Evolutionary conservation across 2,113 vertebrate species (phyloP).

Genomic region (Oncorhynchus masou): DNA sequence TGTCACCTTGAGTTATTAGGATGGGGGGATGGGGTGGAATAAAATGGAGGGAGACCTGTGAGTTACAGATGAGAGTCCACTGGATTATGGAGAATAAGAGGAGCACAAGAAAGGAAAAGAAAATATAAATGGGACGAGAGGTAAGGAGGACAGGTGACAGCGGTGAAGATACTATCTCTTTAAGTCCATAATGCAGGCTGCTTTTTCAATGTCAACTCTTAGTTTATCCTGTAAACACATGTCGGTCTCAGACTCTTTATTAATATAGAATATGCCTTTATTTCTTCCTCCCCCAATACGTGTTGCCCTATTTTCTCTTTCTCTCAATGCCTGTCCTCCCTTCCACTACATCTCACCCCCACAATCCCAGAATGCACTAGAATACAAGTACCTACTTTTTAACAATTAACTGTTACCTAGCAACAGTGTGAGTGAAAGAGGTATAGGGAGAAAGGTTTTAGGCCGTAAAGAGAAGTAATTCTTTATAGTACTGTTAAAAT

Average conservation of each 20-base stretch:
- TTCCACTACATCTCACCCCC: slow-evolving; percentile 12
- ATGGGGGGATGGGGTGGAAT: slow-evolving; percentile 1
- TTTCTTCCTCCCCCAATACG: not conserved
- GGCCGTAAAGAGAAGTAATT: not conserved
- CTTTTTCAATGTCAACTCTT: slow-evolving; percentile 10
- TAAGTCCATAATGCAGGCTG: slow-evolving; percentile 23
- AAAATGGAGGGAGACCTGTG: slow-evolving; percentile 37
- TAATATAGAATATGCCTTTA: not conserved
- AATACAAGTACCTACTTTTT: slow-evolving; percentile 37
- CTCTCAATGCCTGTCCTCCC: not conserved
- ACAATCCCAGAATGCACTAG: slow-evolving; percentile 30
- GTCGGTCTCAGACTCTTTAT: slow-evolving; percentile 2
- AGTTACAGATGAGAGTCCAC: slow-evolving; percentile 58
- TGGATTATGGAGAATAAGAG: slow-evolving; percentile 50
- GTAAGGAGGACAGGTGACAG: slow-evolving; percentile 41
- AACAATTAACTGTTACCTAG: slow-evolving; percentile 71
- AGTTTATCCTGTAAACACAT: slow-evolving; percentile 33
- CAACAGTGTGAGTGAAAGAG: slow-evolving; percentile 49
- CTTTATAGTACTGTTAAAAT: not conserved
- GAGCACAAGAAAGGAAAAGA: slow-evolving; percentile 21
- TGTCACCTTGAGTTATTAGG: slow-evolving; percentile 33
- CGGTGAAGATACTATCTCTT: slow-evolving; percentile 13
- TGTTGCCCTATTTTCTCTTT: not conserved
- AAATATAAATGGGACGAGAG: not conserved
- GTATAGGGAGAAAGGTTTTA: not conserved